phyloP scores from a whole-genome alignment of 1,140 invertebrate genomes.

The Bombus superbus region DNA sequence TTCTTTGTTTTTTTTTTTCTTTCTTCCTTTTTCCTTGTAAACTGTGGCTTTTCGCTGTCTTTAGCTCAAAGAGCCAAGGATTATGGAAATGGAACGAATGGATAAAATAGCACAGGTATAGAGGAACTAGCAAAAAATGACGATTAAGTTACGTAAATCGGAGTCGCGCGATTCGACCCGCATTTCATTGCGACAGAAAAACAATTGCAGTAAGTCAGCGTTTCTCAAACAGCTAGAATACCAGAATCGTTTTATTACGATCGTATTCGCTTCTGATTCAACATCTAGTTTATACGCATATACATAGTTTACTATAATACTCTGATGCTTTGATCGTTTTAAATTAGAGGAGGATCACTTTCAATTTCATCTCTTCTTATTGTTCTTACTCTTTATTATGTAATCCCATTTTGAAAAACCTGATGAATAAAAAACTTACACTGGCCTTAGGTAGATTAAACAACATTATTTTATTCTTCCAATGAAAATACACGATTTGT shows the following conservation, averaged over 20 bases:
- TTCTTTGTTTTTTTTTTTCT: not conserved
- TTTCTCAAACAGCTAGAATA: not conserved
- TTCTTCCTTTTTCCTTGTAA: not conserved
- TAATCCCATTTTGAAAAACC: too few relatives aligned
- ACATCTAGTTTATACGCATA: not conserved
- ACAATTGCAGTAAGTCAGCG: conserved; percentile 1
- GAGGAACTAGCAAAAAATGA: not conserved
- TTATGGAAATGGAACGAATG: not conserved
- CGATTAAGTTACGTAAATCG: conserved; percentile 32
- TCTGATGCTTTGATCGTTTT: not conserved
- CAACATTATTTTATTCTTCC: too few relatives aligned
- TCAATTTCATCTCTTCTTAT: not conserved
- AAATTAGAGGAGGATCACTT: not conserved
- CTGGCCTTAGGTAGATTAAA: too few relatives aligned
- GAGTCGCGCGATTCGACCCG: conserved; percentile 1
- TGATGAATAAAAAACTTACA: not conserved
- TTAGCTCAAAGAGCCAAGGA: not conserved
- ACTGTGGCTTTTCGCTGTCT: not conserved
- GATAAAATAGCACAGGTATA: not conserved
- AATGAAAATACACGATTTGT: too few relatives aligned
- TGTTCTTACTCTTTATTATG: not conserved
- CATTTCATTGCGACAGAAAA: conserved; percentile 22
- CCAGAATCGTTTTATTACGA: not conserved
- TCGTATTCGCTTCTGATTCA: not conserved
- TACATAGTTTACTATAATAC: too few relatives aligned